phyloP scores from a whole-genome alignment of 2,113 vertebrate genomes.

The Ancistrus triradiatus region DNA sequence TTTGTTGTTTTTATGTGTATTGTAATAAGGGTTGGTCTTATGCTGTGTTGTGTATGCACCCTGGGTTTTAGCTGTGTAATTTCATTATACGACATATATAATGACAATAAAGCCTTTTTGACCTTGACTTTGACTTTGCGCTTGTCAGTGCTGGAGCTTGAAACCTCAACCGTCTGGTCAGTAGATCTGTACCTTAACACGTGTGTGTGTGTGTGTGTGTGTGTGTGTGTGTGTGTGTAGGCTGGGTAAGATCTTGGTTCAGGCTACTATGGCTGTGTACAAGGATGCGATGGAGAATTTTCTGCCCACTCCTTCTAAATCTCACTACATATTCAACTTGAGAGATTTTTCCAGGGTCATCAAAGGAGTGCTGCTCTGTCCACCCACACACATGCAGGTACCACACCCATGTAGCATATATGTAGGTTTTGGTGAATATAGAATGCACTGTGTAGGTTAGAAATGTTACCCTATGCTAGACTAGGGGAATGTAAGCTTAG shows the following conservation, averaged over 20 bases:
- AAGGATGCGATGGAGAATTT: slow-evolving; percentile 79
- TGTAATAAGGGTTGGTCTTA: too few species aligned
- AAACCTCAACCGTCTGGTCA: neutral
- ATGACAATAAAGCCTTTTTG: too few species aligned
- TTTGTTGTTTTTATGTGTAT: too few species aligned
- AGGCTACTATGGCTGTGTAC: slow-evolving; percentile 82
- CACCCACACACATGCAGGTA: slow-evolving; percentile 84
- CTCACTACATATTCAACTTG: slow-evolving; percentile 91
- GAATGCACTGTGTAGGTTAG: too few species aligned
- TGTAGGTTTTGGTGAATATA: too few species aligned
- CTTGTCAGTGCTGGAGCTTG: too few species aligned
- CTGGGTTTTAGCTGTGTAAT: too few species aligned
- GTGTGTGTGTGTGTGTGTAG: slow-evolving; percentile 54
- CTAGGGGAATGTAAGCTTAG: too few species aligned
- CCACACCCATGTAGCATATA: neutral
- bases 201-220: slow-evolving; percentile 4
- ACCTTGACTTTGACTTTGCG: too few species aligned
- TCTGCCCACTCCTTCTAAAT: slow-evolving; percentile 90
- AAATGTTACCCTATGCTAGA: too few species aligned
- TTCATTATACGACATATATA: too few species aligned
- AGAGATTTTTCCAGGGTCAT: slow-evolving; percentile 87
- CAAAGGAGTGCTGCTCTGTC: slow-evolving; percentile 81
- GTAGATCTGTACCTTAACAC: neutral
- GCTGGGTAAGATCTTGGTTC: slow-evolving; percentile 80
- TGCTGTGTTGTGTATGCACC: too few species aligned